A percentile compares a stretch with the other conserved stretches of the same genome.
These are phyloP conservation scores for Galbula dea DNA, from an alignment of 2,113 vertebrate genomes.

Conservation along the genomic window DNA sequence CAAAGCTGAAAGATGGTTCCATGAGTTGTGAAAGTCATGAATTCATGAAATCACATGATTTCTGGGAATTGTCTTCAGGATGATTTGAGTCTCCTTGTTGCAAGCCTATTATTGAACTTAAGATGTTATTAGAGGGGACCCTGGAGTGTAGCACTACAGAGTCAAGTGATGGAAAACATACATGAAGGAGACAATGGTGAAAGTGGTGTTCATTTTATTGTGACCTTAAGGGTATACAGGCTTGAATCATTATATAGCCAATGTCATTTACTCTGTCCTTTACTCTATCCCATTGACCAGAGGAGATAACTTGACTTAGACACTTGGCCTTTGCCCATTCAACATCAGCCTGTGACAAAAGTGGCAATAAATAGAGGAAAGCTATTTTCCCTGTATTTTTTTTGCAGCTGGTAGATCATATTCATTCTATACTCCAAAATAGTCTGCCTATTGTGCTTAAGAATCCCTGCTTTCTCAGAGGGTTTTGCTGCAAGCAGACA, in stretches of 20 bases:
- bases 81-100: not conserved
- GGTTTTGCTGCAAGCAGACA: not conserved
- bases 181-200: not conserved
- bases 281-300: not conserved
- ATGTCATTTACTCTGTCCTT: not conserved
- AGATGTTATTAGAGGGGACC: not conserved
- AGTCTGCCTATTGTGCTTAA: not conserved
- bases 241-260: not conserved
- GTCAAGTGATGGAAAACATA: not conserved
- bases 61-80: not conserved
- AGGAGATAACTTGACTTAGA: not conserved
- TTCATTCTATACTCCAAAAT: not conserved
- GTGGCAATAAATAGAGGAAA: not conserved
- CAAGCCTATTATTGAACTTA: not conserved
- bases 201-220: not conserved
- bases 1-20: not conserved
- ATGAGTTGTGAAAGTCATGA: not conserved
- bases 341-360: not conserved
- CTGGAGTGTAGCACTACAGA: not conserved
- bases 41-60: not conserved
- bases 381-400: too few relatives aligned
- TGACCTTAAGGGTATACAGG: not conserved
- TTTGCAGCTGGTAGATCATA: accelerated
- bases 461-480: not conserved
- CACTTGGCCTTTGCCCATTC: not conserved